These are phyloP conservation scores for Hemiprocne comata DNA, from an alignment of 2,113 vertebrate species.

Conservation along the genomic window DNA sequence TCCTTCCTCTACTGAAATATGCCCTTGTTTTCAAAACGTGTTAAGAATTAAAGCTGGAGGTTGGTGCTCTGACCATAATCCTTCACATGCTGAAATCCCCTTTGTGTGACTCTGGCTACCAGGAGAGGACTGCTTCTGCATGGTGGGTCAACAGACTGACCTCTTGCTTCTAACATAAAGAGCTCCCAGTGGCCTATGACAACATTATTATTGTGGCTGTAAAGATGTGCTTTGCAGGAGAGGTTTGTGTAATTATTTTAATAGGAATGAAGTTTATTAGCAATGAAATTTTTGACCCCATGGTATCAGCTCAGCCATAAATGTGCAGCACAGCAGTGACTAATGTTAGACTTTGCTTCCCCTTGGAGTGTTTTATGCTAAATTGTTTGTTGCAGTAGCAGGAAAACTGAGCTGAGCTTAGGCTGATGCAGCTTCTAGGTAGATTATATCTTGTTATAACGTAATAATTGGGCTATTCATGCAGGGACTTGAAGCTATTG, in stretches of 20 bases:
- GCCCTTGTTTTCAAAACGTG: fast-evolving
- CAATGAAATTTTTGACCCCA: not conserved
- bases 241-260: not conserved
- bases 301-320: not conserved
- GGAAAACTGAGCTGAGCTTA: not conserved
- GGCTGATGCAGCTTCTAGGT: not conserved
- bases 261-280: not conserved
- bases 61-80: not conserved
- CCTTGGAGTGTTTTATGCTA: not conserved
- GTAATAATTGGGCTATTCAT: not conserved
- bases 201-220: fast-evolving
- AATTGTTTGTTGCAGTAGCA: not conserved
- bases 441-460: not conserved
- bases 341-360: not conserved
- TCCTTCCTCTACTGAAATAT: fast-evolving
- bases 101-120: fast-evolving
- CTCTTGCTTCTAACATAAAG: fast-evolving
- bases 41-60: not conserved
- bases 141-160: fast-evolving
- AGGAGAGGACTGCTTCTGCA: fast-evolving
- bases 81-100: not conserved
- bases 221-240: not conserved
- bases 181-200: fast-evolving
- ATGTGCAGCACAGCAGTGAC: not conserved
- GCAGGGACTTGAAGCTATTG: not conserved